A percentile compares a stretch with the other conserved stretches of the same genome.
Evolutionary conservation across 2,888 invertebrate species (phyloP).

Genomic region (Papilio gigon): DNA sequence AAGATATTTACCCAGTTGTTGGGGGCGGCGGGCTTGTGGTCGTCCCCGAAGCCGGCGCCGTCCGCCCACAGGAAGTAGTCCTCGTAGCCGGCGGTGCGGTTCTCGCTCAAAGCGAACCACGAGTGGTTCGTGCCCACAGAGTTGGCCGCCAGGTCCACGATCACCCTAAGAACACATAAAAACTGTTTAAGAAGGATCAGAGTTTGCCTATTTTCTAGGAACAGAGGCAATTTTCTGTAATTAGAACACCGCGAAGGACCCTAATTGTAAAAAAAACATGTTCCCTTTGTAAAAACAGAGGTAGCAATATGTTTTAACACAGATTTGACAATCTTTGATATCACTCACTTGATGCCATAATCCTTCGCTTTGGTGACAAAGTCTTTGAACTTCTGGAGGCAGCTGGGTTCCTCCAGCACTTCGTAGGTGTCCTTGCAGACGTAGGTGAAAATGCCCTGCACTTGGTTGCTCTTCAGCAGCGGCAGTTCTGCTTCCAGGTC

Average conservation of each 20-base stretch:
- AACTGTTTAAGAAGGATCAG: too few species aligned
- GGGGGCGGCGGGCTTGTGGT: conserved; percentile 69
- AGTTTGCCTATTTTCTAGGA: too few species aligned
- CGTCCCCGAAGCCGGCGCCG: conserved; percentile 57
- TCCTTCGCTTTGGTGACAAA: conserved; percentile 77
- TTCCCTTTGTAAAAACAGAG: background rate
- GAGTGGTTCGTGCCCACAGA: conserved; percentile 85
- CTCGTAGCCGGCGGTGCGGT: conserved; percentile 82
- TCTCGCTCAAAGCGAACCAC: conserved; percentile 87
- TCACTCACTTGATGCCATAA: conserved; percentile 73
- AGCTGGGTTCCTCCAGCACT: conserved; percentile 68
- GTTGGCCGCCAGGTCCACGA: conserved; percentile 90
- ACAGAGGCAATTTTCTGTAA: too few species aligned
- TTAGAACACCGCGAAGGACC: too few species aligned
- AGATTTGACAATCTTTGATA: background rate
- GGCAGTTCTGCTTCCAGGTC: conserved; percentile 51
- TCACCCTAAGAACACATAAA: conserved; percentile 66
- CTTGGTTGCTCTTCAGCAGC: conserved; percentile 52
- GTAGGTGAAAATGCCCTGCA: conserved; percentile 85
- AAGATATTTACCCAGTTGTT: conserved; percentile 86
- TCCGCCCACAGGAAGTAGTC: conserved; percentile 91
- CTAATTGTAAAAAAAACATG: background rate
- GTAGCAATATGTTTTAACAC: background rate
- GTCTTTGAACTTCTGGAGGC: conserved; percentile 57
- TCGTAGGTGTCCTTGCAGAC: conserved; percentile 83